Percentiles rank a stretch among this genome's conserved stretches.
Evolutionary conservation across 2,888 invertebrate species (phyloP).

Genomic region (Platynereis dumerilii): DNA sequence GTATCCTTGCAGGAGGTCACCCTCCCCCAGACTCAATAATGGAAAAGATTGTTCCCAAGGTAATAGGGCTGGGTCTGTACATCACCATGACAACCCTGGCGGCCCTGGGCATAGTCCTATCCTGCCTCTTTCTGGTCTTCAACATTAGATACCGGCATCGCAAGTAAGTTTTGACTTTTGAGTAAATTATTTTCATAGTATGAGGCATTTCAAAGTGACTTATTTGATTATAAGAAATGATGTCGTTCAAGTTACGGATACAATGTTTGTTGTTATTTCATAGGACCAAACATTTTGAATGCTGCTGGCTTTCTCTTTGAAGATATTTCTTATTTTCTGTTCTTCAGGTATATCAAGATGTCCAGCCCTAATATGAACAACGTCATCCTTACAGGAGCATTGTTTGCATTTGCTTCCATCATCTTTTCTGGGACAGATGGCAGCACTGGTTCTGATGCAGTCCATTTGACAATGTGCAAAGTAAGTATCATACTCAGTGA

Average conservation of each 20-base stretch:
- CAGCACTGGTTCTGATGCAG: constrained; percentile 24
- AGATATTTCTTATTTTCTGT: too few species aligned
- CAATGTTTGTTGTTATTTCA: too few species aligned
- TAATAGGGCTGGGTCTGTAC: constrained; percentile 43
- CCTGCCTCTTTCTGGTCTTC: constrained; percentile 51
- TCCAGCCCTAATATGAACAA: constrained; percentile 49
- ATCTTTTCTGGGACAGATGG: constrained; percentile 39
- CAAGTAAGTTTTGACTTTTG: constrained; percentile 50
- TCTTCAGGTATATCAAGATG: constrained; percentile 45
- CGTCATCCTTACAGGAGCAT: constrained; percentile 41
- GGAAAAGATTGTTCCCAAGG: constrained; percentile 32
- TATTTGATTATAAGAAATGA: too few species aligned
- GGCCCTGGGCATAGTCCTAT: constrained; percentile 47
- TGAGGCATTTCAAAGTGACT: too few species aligned
- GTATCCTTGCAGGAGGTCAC: constrained; percentile 33
- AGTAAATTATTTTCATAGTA: too few species aligned
- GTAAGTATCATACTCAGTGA: constrained; percentile 20
- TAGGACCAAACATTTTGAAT: too few species aligned
- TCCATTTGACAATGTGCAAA: constrained; percentile 37
- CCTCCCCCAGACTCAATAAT: constrained; percentile 43
- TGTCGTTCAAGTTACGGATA: too few species aligned
- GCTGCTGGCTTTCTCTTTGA: too few species aligned
- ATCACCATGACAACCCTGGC: constrained; percentile 46
- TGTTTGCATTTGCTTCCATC: constrained; percentile 35
- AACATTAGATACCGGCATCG: constrained; percentile 51